Evolutionary conservation across 2,888 invertebrate genomes (phyloP).

Genomic region (Diloba caeruleocephala): DNA sequence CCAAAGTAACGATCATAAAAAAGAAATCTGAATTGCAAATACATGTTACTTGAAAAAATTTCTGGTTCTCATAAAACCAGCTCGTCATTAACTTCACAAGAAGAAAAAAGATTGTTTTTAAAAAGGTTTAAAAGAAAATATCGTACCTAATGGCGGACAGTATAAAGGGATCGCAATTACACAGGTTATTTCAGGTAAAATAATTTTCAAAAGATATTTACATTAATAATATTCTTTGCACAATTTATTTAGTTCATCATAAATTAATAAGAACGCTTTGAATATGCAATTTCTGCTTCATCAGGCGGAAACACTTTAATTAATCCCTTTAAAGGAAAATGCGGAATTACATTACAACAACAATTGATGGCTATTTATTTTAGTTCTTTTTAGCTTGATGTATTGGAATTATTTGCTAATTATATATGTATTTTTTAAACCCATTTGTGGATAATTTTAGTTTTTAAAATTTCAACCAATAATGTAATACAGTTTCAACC

Average conservation of each 20-base stretch:
- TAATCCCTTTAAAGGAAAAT: conserved; percentile 57
- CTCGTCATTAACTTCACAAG: not conserved
- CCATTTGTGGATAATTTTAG: too few species aligned
- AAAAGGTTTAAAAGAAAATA: conserved; percentile 10
- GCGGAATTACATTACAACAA: conserved; percentile 23
- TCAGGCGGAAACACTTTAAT: conserved; percentile 61
- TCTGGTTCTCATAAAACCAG: not conserved
- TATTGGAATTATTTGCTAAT: not conserved
- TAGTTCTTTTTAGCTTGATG: not conserved
- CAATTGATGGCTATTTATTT: conserved; percentile 18
- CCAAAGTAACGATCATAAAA: not conserved
- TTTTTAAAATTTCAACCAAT: too few species aligned
- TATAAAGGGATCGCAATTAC: conserved; percentile 8
- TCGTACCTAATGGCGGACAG: not conserved
- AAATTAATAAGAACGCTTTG: conserved; percentile 56
- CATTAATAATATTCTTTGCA: conserved; percentile 15
- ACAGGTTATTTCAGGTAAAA: conserved; percentile 12
- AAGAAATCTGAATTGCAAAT: conserved; percentile 4
- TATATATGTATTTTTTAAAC: too few species aligned
- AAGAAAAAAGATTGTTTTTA: not conserved
- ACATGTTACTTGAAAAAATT: not conserved
- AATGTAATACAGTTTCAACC: too few species aligned
- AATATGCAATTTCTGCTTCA: conserved; percentile 56
- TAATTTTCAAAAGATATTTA: conserved; percentile 18
- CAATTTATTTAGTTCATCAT: conserved; percentile 41